phyloP scores from a whole-genome alignment of 92 coral and sea anemone species.

The Epizoanthus illoricatus region DNA sequence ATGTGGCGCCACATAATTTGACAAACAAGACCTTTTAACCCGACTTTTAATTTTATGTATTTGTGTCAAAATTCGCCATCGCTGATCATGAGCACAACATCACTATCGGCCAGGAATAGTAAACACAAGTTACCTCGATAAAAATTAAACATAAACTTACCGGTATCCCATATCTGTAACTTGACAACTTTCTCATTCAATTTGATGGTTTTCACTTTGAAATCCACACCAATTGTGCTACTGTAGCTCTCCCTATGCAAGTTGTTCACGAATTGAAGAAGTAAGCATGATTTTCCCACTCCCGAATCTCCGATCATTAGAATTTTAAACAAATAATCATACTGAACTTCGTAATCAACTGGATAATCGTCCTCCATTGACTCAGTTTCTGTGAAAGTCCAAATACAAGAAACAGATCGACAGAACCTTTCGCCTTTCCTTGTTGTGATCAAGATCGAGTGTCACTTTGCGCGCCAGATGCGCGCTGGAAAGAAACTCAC shows the following conservation, averaged over 20 bases:
- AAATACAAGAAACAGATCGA: conserved; percentile 16
- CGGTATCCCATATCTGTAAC: conserved; percentile 97
- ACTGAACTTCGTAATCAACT: conserved; percentile 62
- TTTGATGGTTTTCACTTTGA: conserved; percentile 83
- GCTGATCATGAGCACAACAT: conserved; percentile 13
- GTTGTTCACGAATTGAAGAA: conserved; percentile 87
- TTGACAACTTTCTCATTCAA: conserved; percentile 83
- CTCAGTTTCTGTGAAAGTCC: conserved; percentile 4
- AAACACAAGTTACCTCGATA: neutral
- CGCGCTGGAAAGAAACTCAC: neutral
- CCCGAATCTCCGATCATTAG: conserved; percentile 94
- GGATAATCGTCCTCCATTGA: conserved; percentile 56
- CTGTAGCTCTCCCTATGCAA: conserved; percentile 78
- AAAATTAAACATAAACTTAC: conserved; percentile 46
- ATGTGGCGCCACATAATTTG: too few species aligned
- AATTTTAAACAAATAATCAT: conserved; percentile 89
- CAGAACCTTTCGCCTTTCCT: neutral
- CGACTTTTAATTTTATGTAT: neutral
- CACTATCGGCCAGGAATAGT: neutral
- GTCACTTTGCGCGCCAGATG: conserved; percentile 31
- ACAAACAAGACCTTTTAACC: too few species aligned
- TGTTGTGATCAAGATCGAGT: neutral
- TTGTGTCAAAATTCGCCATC: neutral
- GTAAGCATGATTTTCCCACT: conserved; percentile 92
- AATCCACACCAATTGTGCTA: conserved; percentile 96